Evolutionary conservation across 2,797 vertebrate genomes (phyloP), one percentile per base, ranked within the genome.

Genomic region (Melanotaenia nigrans): DNA sequence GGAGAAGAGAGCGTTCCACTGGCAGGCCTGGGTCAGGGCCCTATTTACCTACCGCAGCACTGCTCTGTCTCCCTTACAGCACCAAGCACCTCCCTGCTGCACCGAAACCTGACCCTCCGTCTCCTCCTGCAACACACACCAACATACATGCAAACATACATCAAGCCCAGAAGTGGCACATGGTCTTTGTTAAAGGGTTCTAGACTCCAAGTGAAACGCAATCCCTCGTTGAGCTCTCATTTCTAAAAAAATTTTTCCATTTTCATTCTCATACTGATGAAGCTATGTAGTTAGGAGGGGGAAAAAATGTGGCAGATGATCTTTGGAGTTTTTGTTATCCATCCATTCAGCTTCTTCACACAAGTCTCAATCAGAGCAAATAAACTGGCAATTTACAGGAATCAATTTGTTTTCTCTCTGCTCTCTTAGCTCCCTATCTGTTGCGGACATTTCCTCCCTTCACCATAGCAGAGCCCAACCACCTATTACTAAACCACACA

Each of bases 11-110:
- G 89, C 72, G 92, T 93, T 94, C 90, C 89, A 85, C 85, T 89
- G 88, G 90, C 89, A 88, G 92, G 85, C 88, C 85, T 89, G 89
- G 93, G 91, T 94, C 91, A 92, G 92, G 86, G 81, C 86, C 90
- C 59, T 92, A 72, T 92, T 95, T 95, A 96, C 94, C 94, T 95
- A 95, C 95, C 93, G 87, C 94, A 96, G 94, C 89, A 88, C 89
- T 75, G 77, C 85, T 89, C 71, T 73, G 73, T 81, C 78, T 79
- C 90, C 87, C 79, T 68, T 81, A 84, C 90, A 86, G 79, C 70
- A 65, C 62, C 30, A 42, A 85, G 87, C 51, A 54, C 86, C 91
- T 89, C 83, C 89, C 77, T 77, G 91, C 87, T 65, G 40, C 61
- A 60, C 81, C 65, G 82, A 90, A 90, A 88, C 87, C 70, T 72